A percentile compares a stretch with the other conserved stretches of the same genome.
Evolutionary conservation across 1,140 invertebrate species (phyloP).

Genomic region (Nephotettix cincticeps): DNA sequence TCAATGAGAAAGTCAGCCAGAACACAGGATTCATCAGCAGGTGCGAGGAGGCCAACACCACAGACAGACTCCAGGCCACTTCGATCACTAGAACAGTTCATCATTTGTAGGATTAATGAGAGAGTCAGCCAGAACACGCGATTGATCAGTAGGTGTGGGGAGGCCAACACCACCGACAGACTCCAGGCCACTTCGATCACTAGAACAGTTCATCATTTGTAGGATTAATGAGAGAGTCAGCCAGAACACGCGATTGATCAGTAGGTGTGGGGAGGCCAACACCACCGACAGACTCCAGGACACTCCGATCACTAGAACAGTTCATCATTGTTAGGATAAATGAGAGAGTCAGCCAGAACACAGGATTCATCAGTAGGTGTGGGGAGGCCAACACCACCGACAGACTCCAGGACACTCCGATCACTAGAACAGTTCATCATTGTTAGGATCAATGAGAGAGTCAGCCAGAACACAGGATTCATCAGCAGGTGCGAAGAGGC

Average conservation of each 20-base stretch:
- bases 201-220: constrained; percentile 37
- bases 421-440: constrained; percentile 36
- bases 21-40: constrained; percentile 35
- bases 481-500: constrained; percentile 43
- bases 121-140: constrained; percentile 38
- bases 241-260: constrained; percentile 34
- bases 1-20: constrained; percentile 39
- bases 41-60: constrained; percentile 45
- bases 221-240: constrained; percentile 42
- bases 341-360: constrained; percentile 40
- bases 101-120: no score
- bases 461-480: constrained; percentile 34
- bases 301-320: constrained; percentile 35
- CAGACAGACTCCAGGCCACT: constrained; percentile 43
- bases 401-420: constrained; percentile 40
- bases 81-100: constrained; percentile 37
- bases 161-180: constrained; percentile 45
- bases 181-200: constrained; percentile 38
- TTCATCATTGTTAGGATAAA: no score
- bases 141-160: constrained; percentile 43
- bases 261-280: constrained; percentile 45
- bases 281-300: constrained; percentile 45
- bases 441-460: constrained; percentile 42
- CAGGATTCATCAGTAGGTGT: constrained; percentile 37
- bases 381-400: constrained; percentile 46